Conservation (phyloP, 2,797 vertebrate species). For the Microhierax caerulescens region DNA sequence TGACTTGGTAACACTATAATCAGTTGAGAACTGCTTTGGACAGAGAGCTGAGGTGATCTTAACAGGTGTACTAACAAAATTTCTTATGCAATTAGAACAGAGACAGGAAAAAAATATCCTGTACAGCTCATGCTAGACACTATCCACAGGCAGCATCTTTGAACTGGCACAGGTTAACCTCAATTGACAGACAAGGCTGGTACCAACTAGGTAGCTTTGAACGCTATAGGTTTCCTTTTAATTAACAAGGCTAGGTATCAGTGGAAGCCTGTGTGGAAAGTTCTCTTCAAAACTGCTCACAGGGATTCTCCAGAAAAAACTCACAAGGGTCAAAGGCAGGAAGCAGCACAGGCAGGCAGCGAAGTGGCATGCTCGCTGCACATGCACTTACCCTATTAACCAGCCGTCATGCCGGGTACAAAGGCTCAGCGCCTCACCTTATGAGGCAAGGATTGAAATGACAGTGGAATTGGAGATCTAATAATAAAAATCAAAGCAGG, state of each 20-base stretch:
- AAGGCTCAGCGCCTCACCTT: not conserved
- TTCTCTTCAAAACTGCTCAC: not conserved
- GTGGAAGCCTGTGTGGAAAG: not conserved
- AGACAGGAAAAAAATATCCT: not conserved
- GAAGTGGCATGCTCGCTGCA: not conserved
- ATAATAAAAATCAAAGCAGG: not conserved
- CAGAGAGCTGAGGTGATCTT: not conserved
- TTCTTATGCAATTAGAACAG: not conserved
- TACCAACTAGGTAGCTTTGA: not conserved
- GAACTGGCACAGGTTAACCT: not conserved
- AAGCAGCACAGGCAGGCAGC: not conserved
- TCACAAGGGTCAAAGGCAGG: not conserved
- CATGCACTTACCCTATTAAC: not conserved
- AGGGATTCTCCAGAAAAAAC: not conserved
- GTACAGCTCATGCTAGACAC: not conserved
- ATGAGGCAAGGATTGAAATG: not conserved
- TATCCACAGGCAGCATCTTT: not conserved
- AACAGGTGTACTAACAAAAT: not conserved
- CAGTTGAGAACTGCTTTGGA: not conserved
- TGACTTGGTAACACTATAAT: not conserved
- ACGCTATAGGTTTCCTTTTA: not conserved
- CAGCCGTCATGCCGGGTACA: not conserved
- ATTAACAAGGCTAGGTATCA: not conserved
- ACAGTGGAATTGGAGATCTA: not conserved
- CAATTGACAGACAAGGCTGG: not conserved